Evolutionary conservation across 2,113 vertebrate genomes (phyloP), one percentile per base, ranked within the genome.

Genomic region (Tiliqua scincoides): DNA sequence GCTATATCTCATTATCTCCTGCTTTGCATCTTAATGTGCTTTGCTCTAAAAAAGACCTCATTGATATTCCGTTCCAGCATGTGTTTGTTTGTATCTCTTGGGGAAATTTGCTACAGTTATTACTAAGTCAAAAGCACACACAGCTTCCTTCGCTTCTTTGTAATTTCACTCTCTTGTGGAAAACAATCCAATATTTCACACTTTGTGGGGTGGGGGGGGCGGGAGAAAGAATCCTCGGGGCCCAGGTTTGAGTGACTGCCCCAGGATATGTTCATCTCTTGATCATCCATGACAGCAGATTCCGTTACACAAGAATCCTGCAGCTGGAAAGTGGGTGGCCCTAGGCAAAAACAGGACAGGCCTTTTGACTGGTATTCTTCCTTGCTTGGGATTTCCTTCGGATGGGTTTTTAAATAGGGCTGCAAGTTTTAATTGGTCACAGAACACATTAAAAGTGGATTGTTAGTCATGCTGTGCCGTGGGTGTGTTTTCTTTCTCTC

Each of bases 11-110:
- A 96, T 97, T 96, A 96, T 96, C 96, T 96, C 91, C 94, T 94
- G 95, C 95, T 96, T 96, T 97, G 96, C 96, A 97, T 97, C 95
- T 97, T 97, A 96, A 97, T 97, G 96, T 79, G 94, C 91, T 68
- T 74, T 83, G 93, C 93, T 97, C 94, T 96, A 95, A 95, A 96
- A 95, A 94, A 94, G 94, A 85, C 93, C 95, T 97, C 95, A 96
- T 96, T 97, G 95, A 94, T 96, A 96, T 97, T 96, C 96, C 30
- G 86, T 93, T 95, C 95, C 40, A 18, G 95, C 92, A 81, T 92
- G 92, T 95, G 95, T 96, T 95, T 96, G 95, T 96, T 96, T 96
- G 95, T 95, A 94, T 97, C 96, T 95, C 96, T 93, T 93, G 95
- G 95, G 96, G 95, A 93, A 96, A 96, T 92, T 95, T 87, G 95